Base-by-base conservation (phyloP, 2,113 vertebrate species). In the Chamaea fasciata region DNA sequence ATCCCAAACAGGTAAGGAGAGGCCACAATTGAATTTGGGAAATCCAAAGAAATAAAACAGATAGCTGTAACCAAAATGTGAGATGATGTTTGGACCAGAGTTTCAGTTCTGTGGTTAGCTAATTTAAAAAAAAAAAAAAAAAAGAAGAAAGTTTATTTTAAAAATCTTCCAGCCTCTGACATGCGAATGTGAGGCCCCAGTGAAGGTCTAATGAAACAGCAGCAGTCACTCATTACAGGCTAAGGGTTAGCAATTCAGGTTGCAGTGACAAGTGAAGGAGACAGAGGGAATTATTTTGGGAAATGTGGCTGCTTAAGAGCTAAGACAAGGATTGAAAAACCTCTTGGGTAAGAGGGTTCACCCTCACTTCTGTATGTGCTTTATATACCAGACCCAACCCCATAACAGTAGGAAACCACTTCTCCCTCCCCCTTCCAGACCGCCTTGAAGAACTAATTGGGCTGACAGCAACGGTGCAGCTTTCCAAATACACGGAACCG, bases 101-200 rank as follows among this genome's bases (percentile, higher is more conserved):
- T 60, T 81, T 52, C 56, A 42, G 30, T 24, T 68, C 17, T 18
- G 5, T 41, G 35, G 10, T 21, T 75, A 70, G 39, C 8, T 67
- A 12, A 46, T 44, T 21, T 6, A 74, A 44, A 44, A 44, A 24
- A 20, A 52, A 39, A 57, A 6, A 14, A 41, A n/a, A 8, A 37
- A 42, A 24, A 37, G n/a, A n/a, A n/a, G n/a, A 63, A 15, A 0
- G 3, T 47, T 67, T 26, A 10, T 20, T 28, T n/a, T 27, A 17
- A 37, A 69, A 92, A 62, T 49, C 28, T 87, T 62, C 31, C 28
- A 74, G 68, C 26, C 22, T 89, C 26, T 18, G 13, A 53, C 20
- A 67, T 0, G 15, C 12, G 9, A 52, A 71, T 5, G 1, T 5
- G 7, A 76, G 67, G 19, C 8, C 4, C 41, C 68, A 17, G 16